phyloP scores from a whole-genome alignment of 64 coral and sea anemone genomes.

The Pocillopora damicornis region DNA sequence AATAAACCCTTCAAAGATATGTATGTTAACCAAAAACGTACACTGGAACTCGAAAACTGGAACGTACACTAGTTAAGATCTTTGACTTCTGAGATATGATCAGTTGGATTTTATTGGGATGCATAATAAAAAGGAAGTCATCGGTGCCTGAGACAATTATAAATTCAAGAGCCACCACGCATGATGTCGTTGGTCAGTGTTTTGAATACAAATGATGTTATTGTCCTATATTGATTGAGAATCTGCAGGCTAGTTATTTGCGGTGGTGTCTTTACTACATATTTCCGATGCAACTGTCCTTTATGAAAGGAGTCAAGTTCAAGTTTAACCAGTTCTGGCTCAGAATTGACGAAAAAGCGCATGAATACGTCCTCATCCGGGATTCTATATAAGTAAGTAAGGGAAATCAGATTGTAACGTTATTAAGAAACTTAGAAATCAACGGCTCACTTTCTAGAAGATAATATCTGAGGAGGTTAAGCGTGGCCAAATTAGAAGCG shows the following conservation, averaged over 20 bases:
- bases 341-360: not conserved
- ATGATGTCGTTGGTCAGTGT: not conserved
- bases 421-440: not conserved
- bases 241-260: not conserved
- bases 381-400: not conserved
- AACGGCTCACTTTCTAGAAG: too few relatives aligned
- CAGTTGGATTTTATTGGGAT: not conserved
- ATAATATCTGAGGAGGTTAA: too few relatives aligned
- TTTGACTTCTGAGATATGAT: not conserved
- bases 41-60: not conserved
- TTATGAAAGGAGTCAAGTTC: not conserved
- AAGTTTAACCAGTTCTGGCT: not conserved
- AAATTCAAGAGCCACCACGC: not conserved
- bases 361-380: not conserved
- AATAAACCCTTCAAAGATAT: not conserved
- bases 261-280: not conserved
- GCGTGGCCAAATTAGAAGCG: too few relatives aligned
- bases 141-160: not conserved
- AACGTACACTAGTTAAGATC: not conserved
- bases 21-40: not conserved
- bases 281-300: not conserved
- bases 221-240: constrained; percentile 42
- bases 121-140: not conserved
- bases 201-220: constrained; percentile 10
- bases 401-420: not conserved